Evolutionary conservation across 2,113 vertebrate genomes (phyloP).

Genomic region (Piaya cayana): DNA sequence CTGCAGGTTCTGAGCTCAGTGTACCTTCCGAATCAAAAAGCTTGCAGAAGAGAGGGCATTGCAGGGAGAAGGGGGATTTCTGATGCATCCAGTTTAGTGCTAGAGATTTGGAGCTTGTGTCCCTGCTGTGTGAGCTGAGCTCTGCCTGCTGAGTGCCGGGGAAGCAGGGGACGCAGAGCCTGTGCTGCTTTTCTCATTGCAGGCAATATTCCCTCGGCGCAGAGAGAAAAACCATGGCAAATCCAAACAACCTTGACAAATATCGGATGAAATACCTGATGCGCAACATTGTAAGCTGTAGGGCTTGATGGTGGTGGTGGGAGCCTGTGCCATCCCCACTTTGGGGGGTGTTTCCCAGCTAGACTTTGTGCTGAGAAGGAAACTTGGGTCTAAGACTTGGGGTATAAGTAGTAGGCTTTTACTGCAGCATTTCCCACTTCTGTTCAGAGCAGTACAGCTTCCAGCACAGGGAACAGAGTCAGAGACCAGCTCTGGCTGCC

Average conservation of each 20-base stretch:
- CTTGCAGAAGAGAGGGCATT: neutral
- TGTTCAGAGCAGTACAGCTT: neutral
- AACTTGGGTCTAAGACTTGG: neutral
- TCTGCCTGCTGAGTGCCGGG: neutral
- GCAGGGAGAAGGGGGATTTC: neutral
- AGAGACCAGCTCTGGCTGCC: neutral
- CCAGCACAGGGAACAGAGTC: neutral
- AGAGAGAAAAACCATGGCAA: slow-evolving; percentile 79
- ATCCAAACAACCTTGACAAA: slow-evolving; percentile 86
- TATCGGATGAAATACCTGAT: slow-evolving; percentile 81
- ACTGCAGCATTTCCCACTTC: neutral
- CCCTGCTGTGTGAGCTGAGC: neutral
- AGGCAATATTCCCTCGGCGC: slow-evolving; percentile 83
- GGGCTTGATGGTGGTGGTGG: neutral
- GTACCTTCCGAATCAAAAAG: neutral
- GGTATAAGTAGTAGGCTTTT: neutral
- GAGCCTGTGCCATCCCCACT: rapidly evolving
- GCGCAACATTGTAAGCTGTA: slow-evolving; percentile 81
- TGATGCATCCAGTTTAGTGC: neutral
- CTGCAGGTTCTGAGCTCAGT: neutral
- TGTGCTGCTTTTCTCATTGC: neutral
- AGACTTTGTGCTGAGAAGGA: neutral
- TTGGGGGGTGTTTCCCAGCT: neutral
- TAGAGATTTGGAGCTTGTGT: neutral
- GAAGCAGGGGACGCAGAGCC: neutral